These are phyloP conservation scores for Microhierax caerulescens DNA, from an alignment of 2,797 vertebrate genomes.

Conservation along the genomic window DNA sequence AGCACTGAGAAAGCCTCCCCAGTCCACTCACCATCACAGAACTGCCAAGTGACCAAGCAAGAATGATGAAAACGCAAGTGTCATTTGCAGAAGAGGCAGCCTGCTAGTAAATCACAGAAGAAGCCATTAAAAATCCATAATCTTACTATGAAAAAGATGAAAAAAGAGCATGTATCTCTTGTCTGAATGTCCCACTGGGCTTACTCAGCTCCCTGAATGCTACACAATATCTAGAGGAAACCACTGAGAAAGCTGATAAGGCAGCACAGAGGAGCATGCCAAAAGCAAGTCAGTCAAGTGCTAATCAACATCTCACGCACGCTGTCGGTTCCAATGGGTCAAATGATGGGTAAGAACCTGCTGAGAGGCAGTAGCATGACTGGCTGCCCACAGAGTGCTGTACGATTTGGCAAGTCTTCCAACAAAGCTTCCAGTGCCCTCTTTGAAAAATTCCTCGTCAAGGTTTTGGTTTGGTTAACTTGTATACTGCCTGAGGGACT, in stretches of 20 bases:
- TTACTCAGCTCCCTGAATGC: neutral
- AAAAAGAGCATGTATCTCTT: neutral
- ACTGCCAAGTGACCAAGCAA: neutral
- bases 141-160: neutral
- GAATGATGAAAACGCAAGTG: conserved; percentile 3
- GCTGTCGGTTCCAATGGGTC: neutral
- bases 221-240: conserved; percentile 41
- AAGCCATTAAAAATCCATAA: neutral
- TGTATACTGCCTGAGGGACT: neutral
- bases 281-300: neutral
- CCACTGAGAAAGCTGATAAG: conserved; percentile 48
- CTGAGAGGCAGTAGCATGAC: neutral
- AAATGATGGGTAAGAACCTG: neutral
- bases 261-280: neutral
- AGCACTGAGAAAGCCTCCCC: neutral
- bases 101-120: neutral
- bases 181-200: neutral
- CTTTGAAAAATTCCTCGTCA: neutral
- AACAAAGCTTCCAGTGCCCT: neutral
- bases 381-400: neutral
- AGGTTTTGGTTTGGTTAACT: neutral
- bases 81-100: neutral
- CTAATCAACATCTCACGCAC: neutral
- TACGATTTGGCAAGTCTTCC: neutral
- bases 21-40: neutral